Evolutionary conservation across 1,140 invertebrate genomes (phyloP), one percentile per base, ranked within the genome.

Genomic region (Rhynchophorus ferrugineus): DNA sequence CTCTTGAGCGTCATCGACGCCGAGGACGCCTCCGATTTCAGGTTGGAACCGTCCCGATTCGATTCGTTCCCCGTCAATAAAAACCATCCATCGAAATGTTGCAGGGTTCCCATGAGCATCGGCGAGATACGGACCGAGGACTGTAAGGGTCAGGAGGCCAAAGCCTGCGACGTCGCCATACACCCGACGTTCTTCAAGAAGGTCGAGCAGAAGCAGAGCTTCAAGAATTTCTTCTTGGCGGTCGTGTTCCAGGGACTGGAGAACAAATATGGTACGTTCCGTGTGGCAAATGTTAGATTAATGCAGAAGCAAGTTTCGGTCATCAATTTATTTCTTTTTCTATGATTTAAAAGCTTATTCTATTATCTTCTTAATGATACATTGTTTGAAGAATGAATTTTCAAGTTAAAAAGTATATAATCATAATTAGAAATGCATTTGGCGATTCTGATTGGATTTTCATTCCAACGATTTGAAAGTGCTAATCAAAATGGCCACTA

Each of bases 71-170:
- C n/a, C n/a, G n/a, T n/a, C n/a, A n/a, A n/a, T n/a, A n/a, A n/a
- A n/a, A 24, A 6, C 7, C 9, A 11, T 43, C 22, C 13, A 1
- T 6, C 1, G 33, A 44, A 44, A 20, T 11, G 24, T 44, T 51
- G 14, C 22, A 73, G 83, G 43, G 80, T 95, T 36, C 91, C 91
- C 1, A 88, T 95, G 84, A 91, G 89, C 65, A 84, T 95, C 57
- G 90, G 89, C 0, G 81, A 84, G 64, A 78, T 84, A 37, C 83
- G 85, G 59, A 73, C 74, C 9, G 89, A 91, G 63, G 91, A 93
- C 68, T 93, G 90, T 70, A 78, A 78, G 57, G 83, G 84, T 11
- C 71, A 75, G 11, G 75, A 78, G 0, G 82, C 82, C 18, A 78
- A 78, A 49, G 85, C 79, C 0, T 87, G 82, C 69, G 88, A 91